Base-by-base conservation (phyloP, 2,113 vertebrate genomes). In the Cyanistes caeruleus region DNA sequence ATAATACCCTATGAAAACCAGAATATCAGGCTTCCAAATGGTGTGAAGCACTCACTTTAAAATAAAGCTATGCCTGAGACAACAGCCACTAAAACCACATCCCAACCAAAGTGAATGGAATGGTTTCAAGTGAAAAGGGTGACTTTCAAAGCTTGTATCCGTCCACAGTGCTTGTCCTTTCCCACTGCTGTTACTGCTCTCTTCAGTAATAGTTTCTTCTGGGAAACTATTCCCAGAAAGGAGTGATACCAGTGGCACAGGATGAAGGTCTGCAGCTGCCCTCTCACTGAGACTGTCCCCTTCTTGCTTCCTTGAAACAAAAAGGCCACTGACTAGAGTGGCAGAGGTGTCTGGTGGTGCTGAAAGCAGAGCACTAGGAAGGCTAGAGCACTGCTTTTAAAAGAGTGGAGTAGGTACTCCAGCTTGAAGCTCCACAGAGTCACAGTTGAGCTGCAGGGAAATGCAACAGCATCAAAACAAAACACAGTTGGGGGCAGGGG, bases 401-500 rank as follows among this genome's bases (percentile, higher is more conserved):
- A 81, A 93, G 4, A n/a, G 60, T 60, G 52, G 59, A 91, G 73
- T 15, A 84, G 60, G 86, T 74, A 82, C 22, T 73, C 53, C 63
- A 88, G 35, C 85, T 18, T 88, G 80, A 96, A 96, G 56, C 46
- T 94, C 70, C 91, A 84, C 37, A 73, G 51, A 67, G 77, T 86
- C 82, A 93, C 60, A 95, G 87, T 39, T 93, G 88, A 95, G 91
- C 92, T 95, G 77, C 94, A 95, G 87, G 52, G 56, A 96, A 95
- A 96, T 49, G 87, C 89, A 97, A 89, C 91, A 62, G 85, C 78
- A 94, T 84, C 58, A 68, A 94, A 97, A 93, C 84, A 97, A 93
- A 94, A 87, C 78, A 93, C 82, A 92, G 25, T 5, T 39, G 30
- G 52, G 59, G 35, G 35, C 15, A 31, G 41, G 51, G 79, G 51